Base-by-base conservation (phyloP, 2,888 invertebrate genomes). In the Andrena haemorrhoa region DNA sequence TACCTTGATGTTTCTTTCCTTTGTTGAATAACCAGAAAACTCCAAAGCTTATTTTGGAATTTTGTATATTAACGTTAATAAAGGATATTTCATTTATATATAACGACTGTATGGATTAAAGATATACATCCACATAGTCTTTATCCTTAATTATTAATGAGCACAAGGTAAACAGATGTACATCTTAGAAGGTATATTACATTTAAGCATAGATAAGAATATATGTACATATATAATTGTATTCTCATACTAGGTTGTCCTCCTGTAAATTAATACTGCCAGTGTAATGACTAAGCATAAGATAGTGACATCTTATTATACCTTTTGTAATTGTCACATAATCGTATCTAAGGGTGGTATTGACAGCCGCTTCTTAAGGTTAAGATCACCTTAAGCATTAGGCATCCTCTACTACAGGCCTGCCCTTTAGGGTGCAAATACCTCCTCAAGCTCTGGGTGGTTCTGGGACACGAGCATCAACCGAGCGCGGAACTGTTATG, bases 81-180 rank as follows among this genome's bases (percentile, higher is more conserved):
- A 85, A 5, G 72, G 84, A 83, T 87, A 84, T 76, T 83, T 80
- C 71, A 49, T 83, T 85, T 88, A 85, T 86, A 41, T 41, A 87
- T 78, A 86, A 75, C 79, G 78, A 87, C 80, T 86, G 79, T 85
- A 81, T 31, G 71, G 66, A 83, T 86, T 86, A 87, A 66, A 79
- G 63, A 68, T 75, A 68, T 69, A 79, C 47, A 75, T 75, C 2
- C 20, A 80, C 82, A 76, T 79, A 85, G 77, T 87, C 80, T 87
- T 83, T 74, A 85, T 75, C 79, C 91, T 92, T 92, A 91, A 89
- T 83, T 84, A 88, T 89, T 90, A 91, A 92, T 92, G 92, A 93
- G 92, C 92, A 90, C 89, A 89, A 92, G 89, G 91, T 90, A 89
- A 91, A 89, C 88, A 91, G 87, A 90, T 90, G 87, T 91, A 91